Base-by-base conservation (phyloP, 2,797 vertebrate genomes). In the Spheniscus humboldti region DNA sequence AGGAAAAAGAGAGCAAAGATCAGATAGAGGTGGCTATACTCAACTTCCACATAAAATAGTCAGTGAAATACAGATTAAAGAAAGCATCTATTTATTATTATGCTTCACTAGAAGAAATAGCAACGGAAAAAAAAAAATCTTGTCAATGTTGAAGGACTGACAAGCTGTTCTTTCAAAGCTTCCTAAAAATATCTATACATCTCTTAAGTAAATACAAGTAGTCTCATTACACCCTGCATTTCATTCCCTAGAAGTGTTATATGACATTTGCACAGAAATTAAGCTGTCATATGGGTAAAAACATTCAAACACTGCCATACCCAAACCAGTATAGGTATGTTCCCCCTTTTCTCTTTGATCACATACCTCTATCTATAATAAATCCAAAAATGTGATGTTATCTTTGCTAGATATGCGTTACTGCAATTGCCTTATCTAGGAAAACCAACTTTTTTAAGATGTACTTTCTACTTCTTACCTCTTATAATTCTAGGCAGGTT, bases 361-460 rank as follows among this genome's bases (percentile, higher is more conserved):
- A 53, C 43, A 27, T 53, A 57, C 20, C 39, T 78, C 39, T 41
- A 5, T 8, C 53, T 41, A 56, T 18, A 86, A 43, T 55, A 82
- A 55, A 23, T 41, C 4, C 3, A 57, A 80, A 66, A 39, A 62
- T 25, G 23, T 77, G 48, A 25, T 30, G 27, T 22, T 63, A 25
- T 30, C 52, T 45, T 53, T 66, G 25, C 30, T 72, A 72, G 39
- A 35, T 35, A 48, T 0, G 0, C 0, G 0, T 55, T 55, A 67
- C 47, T 35, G 18, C 41, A 48, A 59, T 41, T 10, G 18, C 30
- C 39, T 77, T 35, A 60, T 25, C 47, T 67, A 60, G n/a, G 39
- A 77, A 81, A 77, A 14, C 15, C 14, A 27, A 16, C 27, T 48
- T 53, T 47, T 59, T 18, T 4, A 68, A 71, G 20, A 60, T 16